Evolutionary conservation across 2,113 vertebrate species (phyloP).

Genomic region (Empidonax traillii): DNA sequence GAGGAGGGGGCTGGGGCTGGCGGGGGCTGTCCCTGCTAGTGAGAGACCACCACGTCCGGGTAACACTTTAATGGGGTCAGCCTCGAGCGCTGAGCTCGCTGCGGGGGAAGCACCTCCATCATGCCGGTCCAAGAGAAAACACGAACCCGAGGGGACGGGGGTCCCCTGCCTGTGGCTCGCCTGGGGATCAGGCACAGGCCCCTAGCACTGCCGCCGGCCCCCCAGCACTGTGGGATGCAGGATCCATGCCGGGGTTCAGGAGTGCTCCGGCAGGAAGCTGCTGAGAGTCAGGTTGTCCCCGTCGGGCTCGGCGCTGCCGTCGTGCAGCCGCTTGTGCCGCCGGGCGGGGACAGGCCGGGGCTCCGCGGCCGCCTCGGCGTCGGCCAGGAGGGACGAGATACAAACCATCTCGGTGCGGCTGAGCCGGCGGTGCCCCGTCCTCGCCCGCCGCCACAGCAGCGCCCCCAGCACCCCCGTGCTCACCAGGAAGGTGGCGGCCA

Average conservation of each 20-base stretch:
- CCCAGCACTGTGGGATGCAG: not conserved
- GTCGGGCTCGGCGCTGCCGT: conserved; percentile 50
- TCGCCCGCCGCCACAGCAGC: conserved; percentile 74
- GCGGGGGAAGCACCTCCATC: not conserved
- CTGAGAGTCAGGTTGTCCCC: conserved; percentile 85
- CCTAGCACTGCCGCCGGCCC: not conserved
- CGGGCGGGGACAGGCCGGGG: not conserved
- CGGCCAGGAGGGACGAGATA: conserved; percentile 83
- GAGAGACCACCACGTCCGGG: not conserved
- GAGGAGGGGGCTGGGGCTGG: not conserved
- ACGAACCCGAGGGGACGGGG: not conserved
- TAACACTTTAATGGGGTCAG: not conserved
- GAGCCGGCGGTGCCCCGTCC: conserved; percentile 28
- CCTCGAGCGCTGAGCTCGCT: not conserved
- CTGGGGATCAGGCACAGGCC: fast-evolving
- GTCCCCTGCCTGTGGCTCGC: not conserved
- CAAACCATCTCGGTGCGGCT: conserved; percentile 86
- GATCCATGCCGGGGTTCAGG: not conserved
- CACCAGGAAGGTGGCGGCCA: conserved; percentile 83
- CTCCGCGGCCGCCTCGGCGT: conserved; percentile 5
- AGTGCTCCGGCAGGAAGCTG: conserved; percentile 86
- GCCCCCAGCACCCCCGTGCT: conserved; percentile 77
- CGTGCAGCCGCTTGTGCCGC: conserved; percentile 25
- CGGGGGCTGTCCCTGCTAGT: not conserved
- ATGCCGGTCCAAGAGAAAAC: fast-evolving